These are phyloP conservation scores for Heterochromis multidens DNA, from an alignment of 2,113 vertebrate genomes.

Conservation along the genomic window DNA sequence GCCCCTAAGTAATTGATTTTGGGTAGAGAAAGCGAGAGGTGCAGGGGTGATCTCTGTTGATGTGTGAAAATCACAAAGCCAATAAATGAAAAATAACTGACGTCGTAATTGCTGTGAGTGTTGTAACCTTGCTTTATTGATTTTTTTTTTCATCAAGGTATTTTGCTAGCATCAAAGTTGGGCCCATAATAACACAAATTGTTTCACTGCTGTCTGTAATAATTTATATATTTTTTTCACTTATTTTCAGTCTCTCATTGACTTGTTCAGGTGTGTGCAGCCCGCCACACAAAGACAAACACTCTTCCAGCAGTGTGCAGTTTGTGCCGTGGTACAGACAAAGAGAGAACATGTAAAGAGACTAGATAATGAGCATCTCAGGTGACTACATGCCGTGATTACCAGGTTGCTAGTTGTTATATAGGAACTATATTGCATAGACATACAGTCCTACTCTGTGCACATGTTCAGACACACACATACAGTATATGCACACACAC, in stretches of 20 bases:
- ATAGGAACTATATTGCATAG: constrained; percentile 60
- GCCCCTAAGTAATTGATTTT: constrained; percentile 62
- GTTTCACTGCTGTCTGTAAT: constrained; percentile 9
- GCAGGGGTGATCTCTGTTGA: constrained; percentile 13
- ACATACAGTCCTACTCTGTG: constrained; percentile 41
- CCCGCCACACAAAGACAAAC: neutral
- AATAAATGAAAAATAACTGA: constrained; percentile 61
- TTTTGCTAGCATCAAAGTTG: constrained; percentile 47
- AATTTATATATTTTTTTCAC: constrained; percentile 5
- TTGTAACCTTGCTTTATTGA: constrained; percentile 58
- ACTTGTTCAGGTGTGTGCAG: constrained; percentile 23
- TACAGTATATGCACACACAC: neutral
- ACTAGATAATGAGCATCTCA: constrained; percentile 70
- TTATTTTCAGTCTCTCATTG: neutral
- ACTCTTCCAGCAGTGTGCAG: neutral
- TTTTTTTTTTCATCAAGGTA: constrained; percentile 25
- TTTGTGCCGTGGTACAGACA: constrained; percentile 5
- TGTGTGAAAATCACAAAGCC: constrained; percentile 42
- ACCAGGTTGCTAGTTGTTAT: constrained; percentile 63
- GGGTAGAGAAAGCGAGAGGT: constrained; percentile 33
- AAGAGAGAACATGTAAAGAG: constrained; percentile 30
- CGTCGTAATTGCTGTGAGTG: constrained; percentile 44
- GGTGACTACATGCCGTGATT: constrained; percentile 73
- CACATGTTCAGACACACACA: constrained; percentile 3
- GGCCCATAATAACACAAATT: constrained; percentile 19